phyloP scores from a whole-genome alignment of 2,797 vertebrate species.

The Sebastes vulpes region DNA sequence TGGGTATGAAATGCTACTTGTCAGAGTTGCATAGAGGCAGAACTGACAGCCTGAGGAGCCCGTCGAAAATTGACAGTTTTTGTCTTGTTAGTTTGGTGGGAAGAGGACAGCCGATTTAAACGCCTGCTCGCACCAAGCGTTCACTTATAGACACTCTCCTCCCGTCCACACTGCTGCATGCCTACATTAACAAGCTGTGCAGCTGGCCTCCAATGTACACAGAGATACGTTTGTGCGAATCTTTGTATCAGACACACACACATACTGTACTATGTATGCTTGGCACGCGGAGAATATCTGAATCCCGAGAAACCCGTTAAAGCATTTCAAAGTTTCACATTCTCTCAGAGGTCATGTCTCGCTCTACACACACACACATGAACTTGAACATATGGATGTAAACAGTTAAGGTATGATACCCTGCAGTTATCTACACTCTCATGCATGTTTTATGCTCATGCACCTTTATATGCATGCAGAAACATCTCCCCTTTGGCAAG shows the following conservation, averaged over 20 bases:
- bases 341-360: not conserved
- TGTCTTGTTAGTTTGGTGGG: slow-evolving; percentile 33
- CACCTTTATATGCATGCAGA: not conserved
- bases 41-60: slow-evolving; percentile 48
- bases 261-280: not conserved
- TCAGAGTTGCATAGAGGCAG: slow-evolving; percentile 40
- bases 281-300: not conserved
- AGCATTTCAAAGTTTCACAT: slow-evolving; percentile 5
- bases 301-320: slow-evolving; percentile 7
- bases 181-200: slow-evolving; percentile 28
- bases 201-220: not conserved
- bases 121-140: not conserved
- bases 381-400: not conserved
- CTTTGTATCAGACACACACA: not conserved
- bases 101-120: slow-evolving; percentile 30
- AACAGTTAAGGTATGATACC: not conserved
- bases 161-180: not conserved
- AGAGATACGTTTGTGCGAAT: not conserved
- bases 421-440: not conserved
- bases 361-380: not conserved
- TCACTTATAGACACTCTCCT: slow-evolving; percentile 6
- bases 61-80: slow-evolving; percentile 41
- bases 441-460: not conserved
- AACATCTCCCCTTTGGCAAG: not conserved
- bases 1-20: slow-evolving; percentile 15